Conservation (phyloP, 2,113 vertebrate species). For the Tringa solitaria region DNA sequence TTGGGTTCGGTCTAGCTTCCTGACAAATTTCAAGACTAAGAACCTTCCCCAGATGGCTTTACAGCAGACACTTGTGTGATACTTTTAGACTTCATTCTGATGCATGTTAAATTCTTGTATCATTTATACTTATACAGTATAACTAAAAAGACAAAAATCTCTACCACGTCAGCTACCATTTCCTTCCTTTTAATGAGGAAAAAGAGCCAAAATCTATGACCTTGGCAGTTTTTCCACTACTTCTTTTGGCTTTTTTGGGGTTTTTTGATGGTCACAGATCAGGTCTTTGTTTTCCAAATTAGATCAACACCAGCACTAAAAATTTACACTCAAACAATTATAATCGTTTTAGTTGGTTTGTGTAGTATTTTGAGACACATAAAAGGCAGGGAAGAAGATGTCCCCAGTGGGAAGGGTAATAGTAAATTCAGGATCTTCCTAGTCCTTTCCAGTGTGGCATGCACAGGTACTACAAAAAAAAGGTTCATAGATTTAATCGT, state of each 20-base stretch:
- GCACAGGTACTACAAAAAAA: neutral
- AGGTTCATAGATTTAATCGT: neutral
- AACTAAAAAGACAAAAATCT: neutral
- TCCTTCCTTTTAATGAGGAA: neutral
- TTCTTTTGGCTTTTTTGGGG: neutral
- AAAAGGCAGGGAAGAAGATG: neutral
- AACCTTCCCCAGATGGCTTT: neutral
- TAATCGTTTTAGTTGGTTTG: neutral
- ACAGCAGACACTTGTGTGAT: neutral
- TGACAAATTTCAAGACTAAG: neutral
- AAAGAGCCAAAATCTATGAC: neutral
- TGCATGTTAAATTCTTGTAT: neutral
- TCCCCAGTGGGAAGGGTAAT: neutral
- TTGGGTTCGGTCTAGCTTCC: neutral
- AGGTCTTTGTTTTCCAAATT: neutral
- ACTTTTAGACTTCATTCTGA: neutral
- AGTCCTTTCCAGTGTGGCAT: neutral
- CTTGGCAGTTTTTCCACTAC: neutral
- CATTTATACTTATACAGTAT: neutral
- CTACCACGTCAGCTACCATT: neutral
- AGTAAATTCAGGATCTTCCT: neutral
- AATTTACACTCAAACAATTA: neutral
- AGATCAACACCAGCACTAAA: neutral
- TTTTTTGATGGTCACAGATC: neutral
- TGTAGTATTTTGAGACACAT: neutral